Conservation (phyloP, 2,888 invertebrate genomes). For the Mycogona germanica region DNA sequence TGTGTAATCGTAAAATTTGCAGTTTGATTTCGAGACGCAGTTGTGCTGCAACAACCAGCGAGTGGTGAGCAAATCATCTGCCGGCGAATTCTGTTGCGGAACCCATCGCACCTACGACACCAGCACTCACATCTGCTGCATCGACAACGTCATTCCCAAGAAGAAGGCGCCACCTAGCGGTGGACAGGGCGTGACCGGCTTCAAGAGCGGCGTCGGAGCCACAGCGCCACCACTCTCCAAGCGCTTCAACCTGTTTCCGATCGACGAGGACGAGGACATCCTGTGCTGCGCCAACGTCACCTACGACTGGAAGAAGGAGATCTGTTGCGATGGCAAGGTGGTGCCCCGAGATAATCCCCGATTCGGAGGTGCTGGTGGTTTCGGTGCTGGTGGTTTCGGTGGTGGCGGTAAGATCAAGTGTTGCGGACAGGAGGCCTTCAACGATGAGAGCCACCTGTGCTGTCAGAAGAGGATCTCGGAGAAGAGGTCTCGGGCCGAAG, state of each 20-base stretch:
- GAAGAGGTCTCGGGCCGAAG: constrained; percentile 6
- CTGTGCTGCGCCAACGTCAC: constrained; percentile 9
- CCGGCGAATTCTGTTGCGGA: constrained; percentile 8
- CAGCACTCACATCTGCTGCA: constrained; percentile 4
- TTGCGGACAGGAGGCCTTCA: constrained; percentile 1
- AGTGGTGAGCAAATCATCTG: neutral
- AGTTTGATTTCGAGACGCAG: constrained; percentile 11
- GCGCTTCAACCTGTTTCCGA: neutral
- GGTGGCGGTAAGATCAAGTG: neutral
- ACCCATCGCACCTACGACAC: constrained; percentile 4
- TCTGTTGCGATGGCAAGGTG: constrained; percentile 8
- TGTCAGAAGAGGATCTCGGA: constrained; percentile 1
- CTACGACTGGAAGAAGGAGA: constrained; percentile 4
- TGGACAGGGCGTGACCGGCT: neutral
- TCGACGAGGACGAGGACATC: constrained; percentile 5
- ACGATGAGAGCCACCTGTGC: constrained; percentile 11
- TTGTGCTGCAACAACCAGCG: neutral
- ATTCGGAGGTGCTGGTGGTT: too few species aligned
- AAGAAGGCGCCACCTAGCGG: neutral
- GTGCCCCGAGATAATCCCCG: neutral
- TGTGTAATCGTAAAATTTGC: too few species aligned
- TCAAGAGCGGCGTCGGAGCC: neutral
- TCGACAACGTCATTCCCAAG: neutral
- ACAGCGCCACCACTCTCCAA: neutral
- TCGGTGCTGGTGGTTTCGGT: neutral